Percentiles rank a stretch among this genome's conserved stretches.
These are phyloP conservation scores for Eumacrocentrus americanus DNA, from an alignment of 2,888 invertebrate species.

Conservation along the genomic window DNA sequence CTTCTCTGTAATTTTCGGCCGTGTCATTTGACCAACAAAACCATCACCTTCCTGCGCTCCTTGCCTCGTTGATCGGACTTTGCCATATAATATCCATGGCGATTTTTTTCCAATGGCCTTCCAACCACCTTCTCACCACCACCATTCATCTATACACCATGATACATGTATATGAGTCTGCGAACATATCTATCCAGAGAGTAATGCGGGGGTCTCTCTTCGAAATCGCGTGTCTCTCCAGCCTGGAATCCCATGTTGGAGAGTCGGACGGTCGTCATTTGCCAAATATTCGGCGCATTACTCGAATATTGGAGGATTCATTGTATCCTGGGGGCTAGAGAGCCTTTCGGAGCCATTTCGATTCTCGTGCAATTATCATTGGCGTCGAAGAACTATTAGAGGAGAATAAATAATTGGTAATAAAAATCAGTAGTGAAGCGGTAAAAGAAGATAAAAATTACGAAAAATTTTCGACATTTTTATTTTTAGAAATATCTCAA, in stretches of 20 bases:
- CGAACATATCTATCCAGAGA: constrained; percentile 10
- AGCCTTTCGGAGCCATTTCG: neutral
- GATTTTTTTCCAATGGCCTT: neutral
- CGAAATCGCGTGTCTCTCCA: constrained; percentile 24
- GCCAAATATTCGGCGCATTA: constrained; percentile 58
- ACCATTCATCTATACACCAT: constrained; percentile 4
- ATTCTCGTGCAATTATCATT: no score
- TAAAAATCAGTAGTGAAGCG: no score
- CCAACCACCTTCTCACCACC: neutral
- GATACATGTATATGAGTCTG: neutral
- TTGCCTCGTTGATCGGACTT: neutral
- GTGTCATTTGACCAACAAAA: constrained; percentile 52
- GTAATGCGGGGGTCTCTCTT: constrained; percentile 14
- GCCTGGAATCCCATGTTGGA: constrained; percentile 1
- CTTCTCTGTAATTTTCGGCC: constrained; percentile 53
- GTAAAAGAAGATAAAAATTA: no score
- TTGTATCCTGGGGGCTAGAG: constrained; percentile 37
- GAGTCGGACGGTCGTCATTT: constrained; percentile 49
- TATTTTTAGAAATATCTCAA: no score
- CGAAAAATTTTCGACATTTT: no score
- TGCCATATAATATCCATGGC: neutral
- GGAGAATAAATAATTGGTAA: no score
- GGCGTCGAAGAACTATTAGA: no score
- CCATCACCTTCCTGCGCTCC: constrained; percentile 37
- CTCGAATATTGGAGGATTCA: constrained; percentile 36